These are phyloP conservation scores for Thripadectes ignobilis DNA, from an alignment of 2,797 vertebrate species.

Conservation along the genomic window DNA sequence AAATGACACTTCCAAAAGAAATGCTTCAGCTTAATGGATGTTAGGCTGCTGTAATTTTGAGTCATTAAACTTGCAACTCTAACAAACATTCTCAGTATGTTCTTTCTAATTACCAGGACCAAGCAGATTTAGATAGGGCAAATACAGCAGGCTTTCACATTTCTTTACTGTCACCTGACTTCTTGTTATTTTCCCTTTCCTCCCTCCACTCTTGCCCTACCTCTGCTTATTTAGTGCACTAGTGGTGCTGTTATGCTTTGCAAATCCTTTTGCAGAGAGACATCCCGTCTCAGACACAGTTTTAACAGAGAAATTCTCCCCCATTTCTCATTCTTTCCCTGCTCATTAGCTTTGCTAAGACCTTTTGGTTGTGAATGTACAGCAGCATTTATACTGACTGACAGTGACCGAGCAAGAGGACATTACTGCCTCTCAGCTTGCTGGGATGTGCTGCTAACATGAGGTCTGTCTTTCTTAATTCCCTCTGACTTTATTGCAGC, in stretches of 20 bases:
- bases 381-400: constrained; percentile 7
- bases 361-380: not conserved
- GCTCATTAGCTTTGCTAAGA: constrained; percentile 56
- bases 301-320: constrained; percentile 43
- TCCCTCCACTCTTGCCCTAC: not conserved
- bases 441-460: not conserved
- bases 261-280: constrained; percentile 42
- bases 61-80: constrained; percentile 60
- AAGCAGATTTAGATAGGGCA: constrained; percentile 39
- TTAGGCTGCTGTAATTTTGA: constrained; percentile 58
- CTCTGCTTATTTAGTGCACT: constrained; percentile 24
- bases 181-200: not conserved
- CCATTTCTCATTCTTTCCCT: constrained; percentile 10
- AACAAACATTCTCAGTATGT: constrained; percentile 35
- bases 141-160: not conserved
- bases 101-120: constrained; percentile 61
- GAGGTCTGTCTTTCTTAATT: constrained; percentile 8
- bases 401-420: constrained; percentile 26
- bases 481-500: not conserved
- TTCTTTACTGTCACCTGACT: not conserved
- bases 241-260: constrained; percentile 32
- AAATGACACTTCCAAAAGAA: constrained; percentile 51
- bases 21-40: constrained; percentile 41
- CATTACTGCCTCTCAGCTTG: not conserved
- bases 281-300: constrained; percentile 20